Percentiles rank a stretch among this genome's conserved stretches.
phyloP scores from a whole-genome alignment of 2,888 invertebrate species.

The Ochlodes sylvanus region DNA sequence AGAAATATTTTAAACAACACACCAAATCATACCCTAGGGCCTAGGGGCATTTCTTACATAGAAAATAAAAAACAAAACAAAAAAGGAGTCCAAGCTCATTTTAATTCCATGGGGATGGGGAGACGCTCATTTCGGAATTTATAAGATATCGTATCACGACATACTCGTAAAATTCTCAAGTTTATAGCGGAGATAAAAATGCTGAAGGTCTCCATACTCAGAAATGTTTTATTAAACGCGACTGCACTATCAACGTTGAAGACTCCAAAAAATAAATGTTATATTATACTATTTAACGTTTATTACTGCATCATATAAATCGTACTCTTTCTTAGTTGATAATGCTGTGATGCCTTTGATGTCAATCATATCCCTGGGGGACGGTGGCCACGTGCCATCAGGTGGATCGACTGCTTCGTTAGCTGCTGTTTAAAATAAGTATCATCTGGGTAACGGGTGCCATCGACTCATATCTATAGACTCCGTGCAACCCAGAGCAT shows the following conservation, averaged over 20 bases:
- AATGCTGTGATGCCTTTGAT: too few relatives aligned
- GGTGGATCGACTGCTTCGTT: too few relatives aligned
- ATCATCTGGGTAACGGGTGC: too few relatives aligned
- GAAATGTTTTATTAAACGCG: slow-evolving; percentile 28
- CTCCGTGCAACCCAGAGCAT: too few relatives aligned
- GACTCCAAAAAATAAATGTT: not conserved
- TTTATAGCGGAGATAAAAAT: slow-evolving; percentile 24
- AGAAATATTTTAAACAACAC: too few relatives aligned
- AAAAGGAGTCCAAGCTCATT: not conserved
- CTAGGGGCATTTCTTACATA: not conserved
- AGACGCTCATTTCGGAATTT: slow-evolving; percentile 13
- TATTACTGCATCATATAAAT: not conserved
- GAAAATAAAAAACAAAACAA: not conserved
- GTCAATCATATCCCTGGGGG: too few relatives aligned
- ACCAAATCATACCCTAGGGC: too few relatives aligned
- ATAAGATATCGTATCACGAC: slow-evolving; percentile 21
- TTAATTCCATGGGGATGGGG: slow-evolving; percentile 5
- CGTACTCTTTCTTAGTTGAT: too few relatives aligned
- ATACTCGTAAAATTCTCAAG: slow-evolving; percentile 18
- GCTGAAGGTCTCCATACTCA: slow-evolving; percentile 3
- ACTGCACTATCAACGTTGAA: slow-evolving; percentile 5
- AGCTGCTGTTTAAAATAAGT: too few relatives aligned
- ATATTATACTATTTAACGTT: not conserved
- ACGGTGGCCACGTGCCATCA: too few relatives aligned
- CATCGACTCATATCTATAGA: too few relatives aligned